Conservation (phyloP, 2,113 vertebrate species). For the Nestor notabilis region DNA sequence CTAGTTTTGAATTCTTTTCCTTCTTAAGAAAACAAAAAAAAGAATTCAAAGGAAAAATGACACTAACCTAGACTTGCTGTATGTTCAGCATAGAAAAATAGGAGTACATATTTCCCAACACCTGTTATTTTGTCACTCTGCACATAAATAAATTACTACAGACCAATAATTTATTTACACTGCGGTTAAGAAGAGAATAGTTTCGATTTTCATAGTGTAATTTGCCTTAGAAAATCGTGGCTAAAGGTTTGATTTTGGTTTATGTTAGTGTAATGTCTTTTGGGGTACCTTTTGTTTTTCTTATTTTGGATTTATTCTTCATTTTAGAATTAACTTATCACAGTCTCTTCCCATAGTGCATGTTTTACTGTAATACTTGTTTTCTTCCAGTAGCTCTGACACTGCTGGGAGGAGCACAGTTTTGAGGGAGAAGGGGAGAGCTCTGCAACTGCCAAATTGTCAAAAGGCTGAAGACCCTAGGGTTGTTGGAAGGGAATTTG, state of each 20-base stretch:
- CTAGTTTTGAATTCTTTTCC: background rate
- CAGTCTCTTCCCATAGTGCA: background rate
- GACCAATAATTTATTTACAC: background rate
- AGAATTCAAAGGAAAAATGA: background rate
- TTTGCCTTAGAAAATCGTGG: background rate
- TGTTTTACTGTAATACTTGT: background rate
- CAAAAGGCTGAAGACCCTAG: background rate
- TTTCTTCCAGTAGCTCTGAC: background rate
- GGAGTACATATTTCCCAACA: background rate
- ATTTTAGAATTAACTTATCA: background rate
- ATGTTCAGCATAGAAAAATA: background rate
- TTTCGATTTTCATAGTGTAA: background rate
- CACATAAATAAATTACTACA: background rate
- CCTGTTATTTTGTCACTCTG: background rate
- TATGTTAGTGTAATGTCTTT: background rate
- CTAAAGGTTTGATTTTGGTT: background rate
- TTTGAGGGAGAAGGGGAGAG: background rate
- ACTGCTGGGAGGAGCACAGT: background rate
- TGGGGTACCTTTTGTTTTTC: background rate
- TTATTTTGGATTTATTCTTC: background rate
- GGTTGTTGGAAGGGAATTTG: background rate
- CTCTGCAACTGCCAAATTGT: background rate
- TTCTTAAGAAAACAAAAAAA: background rate
- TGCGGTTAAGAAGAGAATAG: background rate
- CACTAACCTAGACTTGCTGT: background rate